Conservation (phyloP, 2,113 vertebrate genomes). For the Sinocyclocheilus anshuiensis region DNA sequence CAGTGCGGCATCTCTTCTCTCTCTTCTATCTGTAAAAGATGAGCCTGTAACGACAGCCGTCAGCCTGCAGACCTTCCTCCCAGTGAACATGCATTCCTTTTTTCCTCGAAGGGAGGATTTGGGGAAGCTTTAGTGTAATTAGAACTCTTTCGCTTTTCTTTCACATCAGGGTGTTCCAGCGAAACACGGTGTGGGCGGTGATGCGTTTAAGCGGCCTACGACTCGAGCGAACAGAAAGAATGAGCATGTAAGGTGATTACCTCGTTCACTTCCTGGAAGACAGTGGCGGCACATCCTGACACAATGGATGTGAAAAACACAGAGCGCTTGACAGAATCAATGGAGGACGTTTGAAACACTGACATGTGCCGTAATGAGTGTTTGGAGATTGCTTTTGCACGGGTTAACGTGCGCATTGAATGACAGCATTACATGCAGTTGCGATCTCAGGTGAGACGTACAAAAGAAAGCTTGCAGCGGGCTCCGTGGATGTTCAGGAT, state of each 20-base stretch:
- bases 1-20: constrained; percentile 51
- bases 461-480: constrained; percentile 72
- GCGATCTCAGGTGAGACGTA: constrained; percentile 66
- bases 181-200: constrained; percentile 53
- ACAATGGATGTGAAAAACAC: constrained; percentile 29
- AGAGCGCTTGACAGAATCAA: constrained; percentile 29
- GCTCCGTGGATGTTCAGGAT: constrained; percentile 86
- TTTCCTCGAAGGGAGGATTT: constrained; percentile 62
- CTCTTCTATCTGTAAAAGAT: constrained; percentile 56
- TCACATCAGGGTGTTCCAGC: constrained; percentile 38
- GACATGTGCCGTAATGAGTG: constrained; percentile 4
- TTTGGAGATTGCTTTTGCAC: not conserved
- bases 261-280: constrained; percentile 16
- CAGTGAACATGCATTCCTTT: constrained; percentile 31
- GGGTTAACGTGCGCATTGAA: constrained; percentile 28
- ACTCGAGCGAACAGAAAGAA: constrained; percentile 28
- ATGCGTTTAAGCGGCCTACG: constrained; percentile 41
- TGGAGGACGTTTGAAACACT: constrained; percentile 18
- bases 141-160: constrained; percentile 55
- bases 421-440: constrained; percentile 17
- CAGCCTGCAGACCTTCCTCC: constrained; percentile 54
- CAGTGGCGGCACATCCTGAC: constrained; percentile 21
- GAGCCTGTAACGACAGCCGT: constrained; percentile 64
- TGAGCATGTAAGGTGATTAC: constrained; percentile 31
- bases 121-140: constrained; percentile 64